phyloP scores from a whole-genome alignment of 2,888 invertebrate genomes.

The Protodeltote pygarga region DNA sequence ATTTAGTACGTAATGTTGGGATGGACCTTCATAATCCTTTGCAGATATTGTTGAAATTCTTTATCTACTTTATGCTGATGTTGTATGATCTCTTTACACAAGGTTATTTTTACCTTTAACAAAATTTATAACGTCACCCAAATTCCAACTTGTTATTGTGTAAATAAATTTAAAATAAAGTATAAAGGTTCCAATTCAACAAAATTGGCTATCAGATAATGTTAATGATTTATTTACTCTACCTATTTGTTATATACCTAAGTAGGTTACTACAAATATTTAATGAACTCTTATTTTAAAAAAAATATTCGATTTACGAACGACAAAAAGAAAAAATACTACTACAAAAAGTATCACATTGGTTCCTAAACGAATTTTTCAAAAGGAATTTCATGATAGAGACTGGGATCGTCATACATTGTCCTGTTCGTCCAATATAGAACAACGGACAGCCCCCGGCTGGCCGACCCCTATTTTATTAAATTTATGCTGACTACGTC shows the following conservation, averaged over 20 bases:
- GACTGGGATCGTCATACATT: slow-evolving; percentile 6
- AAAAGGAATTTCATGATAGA: slow-evolving; percentile 18
- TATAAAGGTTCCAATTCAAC: no score
- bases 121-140: slow-evolving; percentile 24
- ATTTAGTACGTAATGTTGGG: slow-evolving; percentile 48
- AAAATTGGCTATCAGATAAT: no score
- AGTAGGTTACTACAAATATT: no score
- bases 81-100: slow-evolving; percentile 32
- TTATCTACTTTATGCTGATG: slow-evolving; percentile 41
- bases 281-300: no score
- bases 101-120: slow-evolving; percentile 31
- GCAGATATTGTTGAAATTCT: slow-evolving; percentile 46
- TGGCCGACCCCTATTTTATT: slow-evolving; percentile 62
- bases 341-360: neutral
- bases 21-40: slow-evolving; percentile 47
- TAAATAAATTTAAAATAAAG: slow-evolving; percentile 31
- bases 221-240: no score
- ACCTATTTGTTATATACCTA: no score
- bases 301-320: no score
- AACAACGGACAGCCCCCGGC: slow-evolving; percentile 35
- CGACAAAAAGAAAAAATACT: neutral
- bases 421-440: slow-evolving; percentile 39
- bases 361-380: slow-evolving; percentile 4
- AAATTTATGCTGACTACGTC: slow-evolving; percentile 66
- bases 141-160: slow-evolving; percentile 11